A percentile compares a stretch with the other conserved stretches of the same genome.
phyloP scores from a whole-genome alignment of 1,140 invertebrate species.

The Orchesella cincta region DNA sequence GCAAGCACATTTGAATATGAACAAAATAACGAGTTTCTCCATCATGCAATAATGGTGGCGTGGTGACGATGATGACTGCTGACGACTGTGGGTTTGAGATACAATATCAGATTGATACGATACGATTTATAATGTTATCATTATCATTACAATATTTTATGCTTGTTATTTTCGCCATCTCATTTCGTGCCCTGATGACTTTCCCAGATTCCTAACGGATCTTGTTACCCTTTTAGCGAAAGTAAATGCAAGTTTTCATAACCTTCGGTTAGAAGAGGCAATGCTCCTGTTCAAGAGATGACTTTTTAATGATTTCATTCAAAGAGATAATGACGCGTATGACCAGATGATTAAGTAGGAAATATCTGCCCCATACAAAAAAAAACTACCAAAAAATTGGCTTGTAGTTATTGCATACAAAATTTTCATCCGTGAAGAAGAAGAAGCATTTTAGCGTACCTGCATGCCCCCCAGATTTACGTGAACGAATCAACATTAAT shows the following conservation, averaged over 20 bases:
- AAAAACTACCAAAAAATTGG: no score
- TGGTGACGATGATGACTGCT: conserved; percentile 3
- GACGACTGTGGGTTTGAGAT: background rate
- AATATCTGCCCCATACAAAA: no score
- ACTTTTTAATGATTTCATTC: conserved; percentile 23
- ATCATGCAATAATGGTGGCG: background rate
- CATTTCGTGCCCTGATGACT: conserved; percentile 1
- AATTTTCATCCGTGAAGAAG: no score
- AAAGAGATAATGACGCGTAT: conserved; percentile 22
- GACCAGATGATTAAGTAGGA: conserved; percentile 21
- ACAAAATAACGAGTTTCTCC: conserved; percentile 22
- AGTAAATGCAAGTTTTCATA: no score
- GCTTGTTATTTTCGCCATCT: conserved; percentile 16
- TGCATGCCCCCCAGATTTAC: no score
- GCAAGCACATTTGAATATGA: conserved; percentile 19
- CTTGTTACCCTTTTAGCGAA: no score
- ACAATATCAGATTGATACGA: background rate
- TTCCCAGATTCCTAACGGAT: no score
- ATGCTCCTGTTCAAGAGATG: no score
- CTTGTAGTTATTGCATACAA: no score
- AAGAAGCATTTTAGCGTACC: no score
- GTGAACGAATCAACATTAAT: no score
- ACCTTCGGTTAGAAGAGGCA: no score
- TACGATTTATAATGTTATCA: background rate
- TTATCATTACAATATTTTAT: background rate